Conservation (phyloP, 2,888 invertebrate species). For the Melangyna quadrimaculata region DNA sequence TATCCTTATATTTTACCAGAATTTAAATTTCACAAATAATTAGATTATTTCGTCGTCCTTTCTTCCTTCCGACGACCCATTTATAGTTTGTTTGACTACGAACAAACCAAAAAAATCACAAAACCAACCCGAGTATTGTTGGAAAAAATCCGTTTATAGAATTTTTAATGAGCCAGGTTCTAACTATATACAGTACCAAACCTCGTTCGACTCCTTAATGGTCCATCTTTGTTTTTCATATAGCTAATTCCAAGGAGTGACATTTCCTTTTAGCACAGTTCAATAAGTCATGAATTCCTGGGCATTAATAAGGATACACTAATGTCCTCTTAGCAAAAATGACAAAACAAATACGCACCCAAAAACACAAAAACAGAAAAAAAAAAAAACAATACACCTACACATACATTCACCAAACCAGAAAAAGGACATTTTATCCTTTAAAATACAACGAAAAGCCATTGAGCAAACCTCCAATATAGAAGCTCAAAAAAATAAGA, state of each 20-base stretch:
- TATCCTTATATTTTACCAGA: neutral
- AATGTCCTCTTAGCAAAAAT: conserved; percentile 62
- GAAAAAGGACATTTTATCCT: conserved; percentile 24
- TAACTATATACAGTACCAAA: conserved; percentile 11
- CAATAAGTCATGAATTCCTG: conserved; percentile 71
- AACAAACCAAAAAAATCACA: conserved; percentile 39
- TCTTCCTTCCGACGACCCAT: conserved; percentile 15
- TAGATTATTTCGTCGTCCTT: conserved; percentile 54
- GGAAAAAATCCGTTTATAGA: conserved; percentile 66
- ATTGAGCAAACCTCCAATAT: conserved; percentile 20
- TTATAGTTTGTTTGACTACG: conserved; percentile 25
- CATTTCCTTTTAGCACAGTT: conserved; percentile 69
- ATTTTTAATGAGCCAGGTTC: conserved; percentile 65
- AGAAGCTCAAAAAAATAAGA: neutral
- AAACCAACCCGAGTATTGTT: conserved; percentile 46
- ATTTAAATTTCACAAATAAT: conserved; percentile 68
- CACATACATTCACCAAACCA: neutral
- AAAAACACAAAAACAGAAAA: conserved; percentile 6
- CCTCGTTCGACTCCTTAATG: neutral
- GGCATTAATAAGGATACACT: conserved; percentile 70
- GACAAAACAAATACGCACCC: conserved; percentile 48
- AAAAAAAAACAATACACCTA: neutral
- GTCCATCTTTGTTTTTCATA: conserved; percentile 3
- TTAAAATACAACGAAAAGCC: conserved; percentile 29
- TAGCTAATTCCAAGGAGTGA: conserved; percentile 30